phyloP scores from a whole-genome alignment of 2,888 invertebrate genomes.

The Micropterix aruncella region DNA sequence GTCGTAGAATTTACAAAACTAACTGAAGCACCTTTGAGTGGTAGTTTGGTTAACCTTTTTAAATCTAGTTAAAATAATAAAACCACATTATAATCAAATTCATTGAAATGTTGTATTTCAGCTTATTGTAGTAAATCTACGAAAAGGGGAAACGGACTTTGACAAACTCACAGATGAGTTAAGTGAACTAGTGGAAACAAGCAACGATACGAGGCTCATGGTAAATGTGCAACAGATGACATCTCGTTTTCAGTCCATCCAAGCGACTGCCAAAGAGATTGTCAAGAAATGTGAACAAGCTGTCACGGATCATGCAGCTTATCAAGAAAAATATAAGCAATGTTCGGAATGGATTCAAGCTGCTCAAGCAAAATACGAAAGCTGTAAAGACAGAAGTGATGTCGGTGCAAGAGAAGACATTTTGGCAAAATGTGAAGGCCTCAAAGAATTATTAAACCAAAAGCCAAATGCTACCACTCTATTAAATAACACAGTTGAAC shows the following conservation, averaged over 20 bases:
- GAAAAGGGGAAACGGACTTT: constrained; percentile 74
- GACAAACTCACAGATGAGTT: constrained; percentile 79
- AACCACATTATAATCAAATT: no score
- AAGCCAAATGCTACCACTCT: constrained; percentile 60
- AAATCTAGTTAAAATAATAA: no score
- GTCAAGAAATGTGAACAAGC: constrained; percentile 87
- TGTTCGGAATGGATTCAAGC: constrained; percentile 69
- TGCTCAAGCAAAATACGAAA: constrained; percentile 58
- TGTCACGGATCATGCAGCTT: constrained; percentile 64
- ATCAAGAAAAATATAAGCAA: constrained; percentile 71
- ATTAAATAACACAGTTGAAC: constrained; percentile 72
- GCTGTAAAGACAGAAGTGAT: constrained; percentile 47
- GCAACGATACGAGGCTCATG: constrained; percentile 75
- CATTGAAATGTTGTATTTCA: constrained; percentile 34
- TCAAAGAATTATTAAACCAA: constrained; percentile 61
- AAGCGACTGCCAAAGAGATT: constrained; percentile 78
- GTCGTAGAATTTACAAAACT: no score
- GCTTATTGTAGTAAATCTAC: constrained; percentile 62
- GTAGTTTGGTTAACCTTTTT: no score
- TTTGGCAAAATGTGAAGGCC: constrained; percentile 48
- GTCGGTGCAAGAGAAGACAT: constrained; percentile 54
- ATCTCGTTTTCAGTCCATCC: constrained; percentile 79
- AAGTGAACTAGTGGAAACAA: constrained; percentile 70
- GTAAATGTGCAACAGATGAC: constrained; percentile 82
- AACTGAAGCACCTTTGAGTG: no score